Base-by-base conservation (phyloP, 2,113 vertebrate genomes). In the Perca schrenkii region DNA sequence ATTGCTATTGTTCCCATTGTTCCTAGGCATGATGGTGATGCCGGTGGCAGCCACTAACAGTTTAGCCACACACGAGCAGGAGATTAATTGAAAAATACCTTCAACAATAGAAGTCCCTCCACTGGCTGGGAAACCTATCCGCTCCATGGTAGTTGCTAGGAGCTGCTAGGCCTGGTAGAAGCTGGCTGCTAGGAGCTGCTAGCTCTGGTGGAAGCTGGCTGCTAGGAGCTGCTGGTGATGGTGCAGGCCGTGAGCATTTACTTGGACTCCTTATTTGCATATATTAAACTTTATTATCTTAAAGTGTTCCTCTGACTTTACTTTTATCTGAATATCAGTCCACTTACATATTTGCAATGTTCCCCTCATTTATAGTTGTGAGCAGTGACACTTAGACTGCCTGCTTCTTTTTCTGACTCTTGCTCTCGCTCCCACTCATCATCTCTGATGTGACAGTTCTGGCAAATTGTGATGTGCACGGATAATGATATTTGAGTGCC, bases 401-500 rank as follows among this genome's bases (percentile, higher is more conserved):
- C 54, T 54, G 17, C 60, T 63, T 61, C 57, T 73, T 25, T 61
- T 52, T 84, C 47, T 77, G 72, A 71, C 68, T 86, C 62, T 67
- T 80, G 58, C 79, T 69, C 49, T 74, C 3, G 3, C 74, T 76
- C 81, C 31, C 64, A 65, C 86, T 89, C 62, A 57, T 85, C 75
- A 57, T 77, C 40, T 84, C 79, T 83, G 86, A 83, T 88, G 57
- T 88, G 68, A 84, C 82, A 72, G 73, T 77, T 70, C 74, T 71
- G 68, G 83, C 57, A 82, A 88, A 86, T 88, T 86, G 75, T 83
- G 85, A 90, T 81, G 77, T 84, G 79, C 83, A 77, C 71, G 69
- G 80, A 83, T 85, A 91, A 87, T 88, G 73, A 78, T 85, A 71
- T 87, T 82, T 79, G 81, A 86, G 86, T 86, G 74, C 77, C 66